Percentiles rank a stretch among this genome's conserved stretches.
phyloP scores from a whole-genome alignment of 30 jellyfish, hydroid and myxozoan species.

The Pseudorhiza aurosa region DNA sequence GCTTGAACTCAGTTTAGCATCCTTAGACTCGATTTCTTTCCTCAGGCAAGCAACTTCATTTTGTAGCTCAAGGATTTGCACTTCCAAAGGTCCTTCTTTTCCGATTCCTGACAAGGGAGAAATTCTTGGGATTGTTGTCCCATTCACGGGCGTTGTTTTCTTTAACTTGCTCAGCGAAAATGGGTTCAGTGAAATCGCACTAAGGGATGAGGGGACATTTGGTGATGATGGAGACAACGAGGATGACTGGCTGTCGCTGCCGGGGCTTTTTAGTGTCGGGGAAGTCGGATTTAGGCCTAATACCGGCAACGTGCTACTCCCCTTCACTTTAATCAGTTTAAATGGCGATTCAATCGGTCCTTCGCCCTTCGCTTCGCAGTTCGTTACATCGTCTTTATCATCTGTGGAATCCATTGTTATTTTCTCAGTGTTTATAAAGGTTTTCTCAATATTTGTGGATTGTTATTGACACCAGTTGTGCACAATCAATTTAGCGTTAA shows the following conservation, averaged over 20 bases:
- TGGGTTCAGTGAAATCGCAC: conserved; percentile 61
- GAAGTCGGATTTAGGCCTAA: conserved; percentile 16
- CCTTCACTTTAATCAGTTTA: conserved; percentile 64
- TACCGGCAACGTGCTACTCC: conserved; percentile 30
- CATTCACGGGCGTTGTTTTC: conserved; percentile 56
- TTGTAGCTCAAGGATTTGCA: conserved; percentile 68
- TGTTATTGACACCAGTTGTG: conserved; percentile 55
- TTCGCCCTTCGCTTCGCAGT: conserved; percentile 4
- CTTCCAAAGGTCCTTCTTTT: conserved; percentile 50
- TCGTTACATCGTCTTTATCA: neutral
- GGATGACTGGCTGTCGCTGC: neutral
- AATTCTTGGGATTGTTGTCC: conserved; percentile 46
- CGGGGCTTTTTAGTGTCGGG: conserved; percentile 34
- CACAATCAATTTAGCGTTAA: conserved; percentile 13
- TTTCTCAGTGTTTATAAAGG: conserved; percentile 6
- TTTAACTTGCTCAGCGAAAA: conserved; percentile 57
- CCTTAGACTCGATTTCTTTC: conserved; percentile 83
- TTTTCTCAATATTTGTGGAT: conserved; percentile 34
- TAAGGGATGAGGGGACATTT: conserved; percentile 26
- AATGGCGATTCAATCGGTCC: conserved; percentile 70
- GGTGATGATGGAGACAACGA: conserved; percentile 60
- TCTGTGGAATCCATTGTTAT: conserved; percentile 54
- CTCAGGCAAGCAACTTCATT: conserved; percentile 62
- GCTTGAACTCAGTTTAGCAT: conserved; percentile 89
- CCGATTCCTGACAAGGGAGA: conserved; percentile 61